phyloP scores from a whole-genome alignment of 2,888 invertebrate species.

The Leptopterna dolabrata region DNA sequence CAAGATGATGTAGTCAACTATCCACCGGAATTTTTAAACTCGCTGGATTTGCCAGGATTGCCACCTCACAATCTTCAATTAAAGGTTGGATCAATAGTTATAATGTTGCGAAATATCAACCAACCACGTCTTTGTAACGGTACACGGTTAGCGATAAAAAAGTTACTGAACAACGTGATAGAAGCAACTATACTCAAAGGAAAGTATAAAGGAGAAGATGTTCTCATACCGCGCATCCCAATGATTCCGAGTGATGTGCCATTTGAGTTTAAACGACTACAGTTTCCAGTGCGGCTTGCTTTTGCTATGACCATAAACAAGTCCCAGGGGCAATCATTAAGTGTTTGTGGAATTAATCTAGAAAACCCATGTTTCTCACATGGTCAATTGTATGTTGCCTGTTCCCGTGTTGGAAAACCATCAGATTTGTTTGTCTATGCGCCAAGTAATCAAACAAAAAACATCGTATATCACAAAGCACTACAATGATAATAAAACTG shows the following conservation, averaged over 20 bases:
- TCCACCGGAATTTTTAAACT: constrained; percentile 65
- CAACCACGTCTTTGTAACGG: constrained; percentile 64
- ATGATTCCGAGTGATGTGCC: constrained; percentile 50
- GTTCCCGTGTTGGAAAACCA: too few relatives aligned
- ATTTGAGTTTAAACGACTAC: constrained; percentile 60
- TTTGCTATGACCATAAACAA: constrained; percentile 62
- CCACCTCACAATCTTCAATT: constrained; percentile 60
- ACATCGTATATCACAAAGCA: too few relatives aligned
- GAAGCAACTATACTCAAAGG: constrained; percentile 62
- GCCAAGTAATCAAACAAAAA: too few relatives aligned
- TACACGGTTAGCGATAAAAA: constrained; percentile 61
- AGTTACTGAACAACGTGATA: constrained; percentile 63
- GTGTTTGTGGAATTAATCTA: constrained; percentile 58
- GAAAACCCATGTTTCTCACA: constrained; percentile 60
- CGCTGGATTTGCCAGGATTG: constrained; percentile 62
- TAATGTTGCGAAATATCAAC: constrained; percentile 59
- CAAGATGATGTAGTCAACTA: constrained; percentile 58
- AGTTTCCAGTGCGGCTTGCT: constrained; percentile 61
- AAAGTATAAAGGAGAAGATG: constrained; percentile 63
- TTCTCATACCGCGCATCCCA: constrained; percentile 59
- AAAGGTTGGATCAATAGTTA: constrained; percentile 63
- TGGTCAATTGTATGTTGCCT: neutral
- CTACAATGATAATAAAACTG: too few relatives aligned
- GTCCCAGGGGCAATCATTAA: constrained; percentile 61
- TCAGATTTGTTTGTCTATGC: too few relatives aligned